phyloP scores from a whole-genome alignment of 1,140 invertebrate species.

The Tribolium madens region DNA sequence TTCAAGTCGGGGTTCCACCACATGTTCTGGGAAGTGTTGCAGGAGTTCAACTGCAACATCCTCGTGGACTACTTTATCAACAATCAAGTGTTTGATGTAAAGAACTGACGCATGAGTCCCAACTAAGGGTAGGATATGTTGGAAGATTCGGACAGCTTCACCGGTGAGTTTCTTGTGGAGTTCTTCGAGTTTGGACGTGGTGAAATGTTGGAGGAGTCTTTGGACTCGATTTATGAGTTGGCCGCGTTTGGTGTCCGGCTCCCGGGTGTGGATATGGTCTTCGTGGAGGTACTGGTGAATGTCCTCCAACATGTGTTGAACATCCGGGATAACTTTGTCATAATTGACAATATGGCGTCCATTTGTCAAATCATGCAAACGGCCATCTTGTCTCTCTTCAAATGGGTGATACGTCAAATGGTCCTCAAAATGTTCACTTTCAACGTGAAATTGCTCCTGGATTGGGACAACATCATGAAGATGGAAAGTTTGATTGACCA shows the following conservation, averaged over 20 bases:
- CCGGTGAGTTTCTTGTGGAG: conserved; percentile 57
- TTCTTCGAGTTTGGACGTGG: conserved; percentile 55
- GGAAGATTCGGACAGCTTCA: conserved; percentile 61
- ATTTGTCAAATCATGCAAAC: conserved; percentile 60
- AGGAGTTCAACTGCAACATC: conserved; percentile 60
- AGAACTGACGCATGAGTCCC: conserved; percentile 64
- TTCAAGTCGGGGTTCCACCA: conserved; percentile 61
- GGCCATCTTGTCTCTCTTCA: conserved; percentile 48
- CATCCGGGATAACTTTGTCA: conserved; percentile 56
- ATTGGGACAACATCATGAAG: conserved; percentile 53
- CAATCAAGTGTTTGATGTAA: conserved; percentile 64
- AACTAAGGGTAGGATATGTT: conserved; percentile 64
- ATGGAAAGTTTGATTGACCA: conserved; percentile 64
- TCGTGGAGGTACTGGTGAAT: conserved; percentile 64
- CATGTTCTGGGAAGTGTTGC: conserved; percentile 62
- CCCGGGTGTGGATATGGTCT: conserved; percentile 62
- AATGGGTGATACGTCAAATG: conserved; percentile 59
- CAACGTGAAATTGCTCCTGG: background rate
- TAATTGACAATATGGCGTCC: conserved; percentile 61
- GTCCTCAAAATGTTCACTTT: conserved; percentile 49
- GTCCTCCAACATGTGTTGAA: conserved; percentile 62
- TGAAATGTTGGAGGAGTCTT: conserved; percentile 61
- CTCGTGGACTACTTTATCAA: conserved; percentile 58
- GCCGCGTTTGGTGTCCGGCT: conserved; percentile 62
- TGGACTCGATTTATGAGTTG: conserved; percentile 62